Conservation (phyloP, 2,797 vertebrate genomes). For the Cryptoprocta ferox region DNA sequence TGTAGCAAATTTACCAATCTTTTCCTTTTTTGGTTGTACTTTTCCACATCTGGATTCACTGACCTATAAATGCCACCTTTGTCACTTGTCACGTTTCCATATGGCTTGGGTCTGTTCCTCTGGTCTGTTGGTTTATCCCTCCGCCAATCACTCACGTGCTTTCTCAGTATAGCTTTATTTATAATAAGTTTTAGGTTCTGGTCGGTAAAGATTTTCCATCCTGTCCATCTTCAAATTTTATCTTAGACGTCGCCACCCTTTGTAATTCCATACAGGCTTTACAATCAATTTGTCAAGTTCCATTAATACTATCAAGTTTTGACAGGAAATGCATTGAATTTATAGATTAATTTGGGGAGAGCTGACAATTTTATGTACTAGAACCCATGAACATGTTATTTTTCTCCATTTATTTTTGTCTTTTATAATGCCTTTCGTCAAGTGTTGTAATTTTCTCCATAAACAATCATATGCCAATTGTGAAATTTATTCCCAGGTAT, state of each 20-base stretch:
- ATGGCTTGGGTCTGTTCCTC: neutral
- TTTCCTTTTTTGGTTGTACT: neutral
- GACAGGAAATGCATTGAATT: neutral
- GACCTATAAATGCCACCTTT: neutral
- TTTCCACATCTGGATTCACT: neutral
- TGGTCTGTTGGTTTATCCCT: neutral
- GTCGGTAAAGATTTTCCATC: neutral
- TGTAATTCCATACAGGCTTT: neutral
- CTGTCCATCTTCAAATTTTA: neutral
- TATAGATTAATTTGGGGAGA: neutral
- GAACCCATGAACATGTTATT: neutral
- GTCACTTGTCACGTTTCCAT: neutral
- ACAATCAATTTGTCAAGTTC: neutral
- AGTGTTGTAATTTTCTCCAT: neutral
- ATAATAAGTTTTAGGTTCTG: neutral
- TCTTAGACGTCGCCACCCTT: neutral
- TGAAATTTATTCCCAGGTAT: neutral
- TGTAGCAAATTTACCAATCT: rapidly evolving
- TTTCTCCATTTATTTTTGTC: neutral
- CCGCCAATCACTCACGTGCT: neutral
- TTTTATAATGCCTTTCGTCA: neutral
- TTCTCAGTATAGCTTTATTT: neutral
- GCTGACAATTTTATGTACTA: neutral
- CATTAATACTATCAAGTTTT: neutral
- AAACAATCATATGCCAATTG: neutral